Conservation (phyloP, 2,888 invertebrate species). For the Spodoptera exigua region DNA sequence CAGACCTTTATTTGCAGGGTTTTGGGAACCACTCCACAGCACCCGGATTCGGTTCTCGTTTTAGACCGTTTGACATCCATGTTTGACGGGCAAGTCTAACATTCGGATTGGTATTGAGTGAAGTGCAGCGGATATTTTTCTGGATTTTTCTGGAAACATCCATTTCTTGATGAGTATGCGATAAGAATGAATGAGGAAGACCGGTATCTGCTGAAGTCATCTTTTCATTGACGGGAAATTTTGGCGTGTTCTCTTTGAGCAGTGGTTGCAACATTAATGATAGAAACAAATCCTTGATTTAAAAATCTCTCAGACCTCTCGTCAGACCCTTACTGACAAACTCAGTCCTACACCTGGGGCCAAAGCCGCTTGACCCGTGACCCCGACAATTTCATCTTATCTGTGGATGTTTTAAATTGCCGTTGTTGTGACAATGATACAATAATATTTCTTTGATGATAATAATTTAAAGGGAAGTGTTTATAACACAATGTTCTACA, state of each 20-base stretch:
- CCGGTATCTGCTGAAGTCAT: not conserved
- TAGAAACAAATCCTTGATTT: not conserved
- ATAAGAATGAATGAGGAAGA: constrained; percentile 26
- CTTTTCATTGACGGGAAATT: constrained; percentile 8
- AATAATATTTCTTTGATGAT: too few relatives aligned
- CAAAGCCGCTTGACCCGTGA: too few relatives aligned
- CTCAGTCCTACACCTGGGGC: too few relatives aligned
- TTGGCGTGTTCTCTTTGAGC: constrained; percentile 7
- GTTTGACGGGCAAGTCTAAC: constrained; percentile 21
- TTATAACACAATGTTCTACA: too few relatives aligned
- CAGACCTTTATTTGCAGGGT: constrained; percentile 48
- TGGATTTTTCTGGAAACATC: constrained; percentile 1
- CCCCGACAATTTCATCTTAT: too few relatives aligned
- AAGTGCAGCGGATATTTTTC: constrained; percentile 26
- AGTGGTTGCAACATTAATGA: not conserved
- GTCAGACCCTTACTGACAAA: too few relatives aligned
- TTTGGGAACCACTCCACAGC: constrained; percentile 53
- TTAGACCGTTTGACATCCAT: constrained; percentile 42
- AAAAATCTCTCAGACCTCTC: too few relatives aligned
- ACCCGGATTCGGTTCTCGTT: constrained; percentile 29
- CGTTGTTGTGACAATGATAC: too few relatives aligned
- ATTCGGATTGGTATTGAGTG: constrained; percentile 20
- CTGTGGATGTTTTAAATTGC: too few relatives aligned
- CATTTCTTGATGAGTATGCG: constrained; percentile 36
- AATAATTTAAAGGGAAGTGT: too few relatives aligned